These are phyloP conservation scores for Branchipolynoe longqiensis DNA, from an alignment of 2,888 invertebrate species.

Conservation along the genomic window DNA sequence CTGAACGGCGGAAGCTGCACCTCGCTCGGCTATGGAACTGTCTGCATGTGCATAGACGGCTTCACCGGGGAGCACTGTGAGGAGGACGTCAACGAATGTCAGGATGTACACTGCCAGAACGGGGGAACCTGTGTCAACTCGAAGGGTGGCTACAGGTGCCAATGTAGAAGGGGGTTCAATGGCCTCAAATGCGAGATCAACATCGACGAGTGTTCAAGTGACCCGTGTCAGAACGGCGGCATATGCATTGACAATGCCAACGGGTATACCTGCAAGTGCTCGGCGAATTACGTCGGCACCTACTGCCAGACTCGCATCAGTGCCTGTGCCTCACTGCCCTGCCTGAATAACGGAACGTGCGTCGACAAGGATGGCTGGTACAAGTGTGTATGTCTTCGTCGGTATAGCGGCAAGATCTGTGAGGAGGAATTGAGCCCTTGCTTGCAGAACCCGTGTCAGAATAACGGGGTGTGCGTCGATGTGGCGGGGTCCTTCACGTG, in stretches of 20 bases:
- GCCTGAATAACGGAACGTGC: conserved; percentile 7
- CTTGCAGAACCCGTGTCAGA: conserved; percentile 87
- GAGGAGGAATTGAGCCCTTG: conserved; percentile 93
- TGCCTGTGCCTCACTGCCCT: conserved; percentile 30
- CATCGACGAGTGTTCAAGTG: conserved; percentile 7
- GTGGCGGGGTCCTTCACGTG: conserved; percentile 86
- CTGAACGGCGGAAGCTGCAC: neutral
- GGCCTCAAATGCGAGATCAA: neutral
- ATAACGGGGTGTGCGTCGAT: conserved; percentile 91
- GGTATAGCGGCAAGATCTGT: conserved; percentile 89
- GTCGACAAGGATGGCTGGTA: neutral
- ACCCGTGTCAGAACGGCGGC: conserved; percentile 11
- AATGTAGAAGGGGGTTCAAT: neutral
- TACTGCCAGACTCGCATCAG: neutral
- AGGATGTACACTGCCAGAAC: conserved; percentile 2
- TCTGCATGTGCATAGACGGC: conserved; percentile 3
- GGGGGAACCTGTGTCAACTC: neutral
- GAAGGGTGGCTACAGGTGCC: conserved; percentile 8
- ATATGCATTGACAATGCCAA: conserved; percentile 29
- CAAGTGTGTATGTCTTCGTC: conserved; percentile 72
- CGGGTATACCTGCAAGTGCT: conserved; percentile 34
- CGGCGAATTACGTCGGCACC: conserved; percentile 1
- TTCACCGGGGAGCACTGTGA: conserved; percentile 3
- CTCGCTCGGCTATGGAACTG: neutral
- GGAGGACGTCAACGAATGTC: conserved; percentile 36